Conservation (phyloP, 2,113 vertebrate species). For the Catharus fuscescens region DNA sequence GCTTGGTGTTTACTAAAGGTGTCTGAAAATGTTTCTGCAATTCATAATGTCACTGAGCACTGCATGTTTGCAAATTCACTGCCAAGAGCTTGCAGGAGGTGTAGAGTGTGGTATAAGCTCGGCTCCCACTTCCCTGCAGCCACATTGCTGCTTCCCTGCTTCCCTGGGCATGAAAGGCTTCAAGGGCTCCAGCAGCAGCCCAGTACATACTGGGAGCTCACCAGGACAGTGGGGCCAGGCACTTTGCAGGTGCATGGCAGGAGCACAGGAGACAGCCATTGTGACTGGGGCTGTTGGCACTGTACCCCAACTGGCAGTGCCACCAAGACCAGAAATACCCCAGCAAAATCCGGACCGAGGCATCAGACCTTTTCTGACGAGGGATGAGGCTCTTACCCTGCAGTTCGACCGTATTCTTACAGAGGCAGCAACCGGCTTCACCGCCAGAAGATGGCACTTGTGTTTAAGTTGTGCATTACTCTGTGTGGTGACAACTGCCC, state of each 20-base stretch:
- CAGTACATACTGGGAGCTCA: background rate
- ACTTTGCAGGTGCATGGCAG: background rate
- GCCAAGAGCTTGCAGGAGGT: background rate
- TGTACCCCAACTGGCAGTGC: rapidly evolving
- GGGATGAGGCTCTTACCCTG: background rate
- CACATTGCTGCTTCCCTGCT: background rate
- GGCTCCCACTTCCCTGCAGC: background rate
- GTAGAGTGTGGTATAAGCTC: background rate
- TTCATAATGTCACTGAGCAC: background rate
- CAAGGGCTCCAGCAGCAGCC: background rate
- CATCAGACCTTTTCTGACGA: background rate
- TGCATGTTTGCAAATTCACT: background rate
- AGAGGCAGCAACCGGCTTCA: background rate
- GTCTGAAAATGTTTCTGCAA: background rate
- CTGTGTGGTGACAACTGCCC: background rate
- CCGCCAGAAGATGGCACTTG: background rate
- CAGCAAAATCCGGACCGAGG: background rate
- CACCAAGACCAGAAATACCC: background rate
- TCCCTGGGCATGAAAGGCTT: background rate
- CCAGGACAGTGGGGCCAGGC: background rate
- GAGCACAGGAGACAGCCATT: background rate
- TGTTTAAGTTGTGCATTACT: background rate
- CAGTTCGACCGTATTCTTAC: background rate
- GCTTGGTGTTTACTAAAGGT: background rate
- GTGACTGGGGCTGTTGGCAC: background rate